Base-by-base conservation (phyloP, 1,140 invertebrate genomes). In the Drosophila nigromelanica region DNA sequence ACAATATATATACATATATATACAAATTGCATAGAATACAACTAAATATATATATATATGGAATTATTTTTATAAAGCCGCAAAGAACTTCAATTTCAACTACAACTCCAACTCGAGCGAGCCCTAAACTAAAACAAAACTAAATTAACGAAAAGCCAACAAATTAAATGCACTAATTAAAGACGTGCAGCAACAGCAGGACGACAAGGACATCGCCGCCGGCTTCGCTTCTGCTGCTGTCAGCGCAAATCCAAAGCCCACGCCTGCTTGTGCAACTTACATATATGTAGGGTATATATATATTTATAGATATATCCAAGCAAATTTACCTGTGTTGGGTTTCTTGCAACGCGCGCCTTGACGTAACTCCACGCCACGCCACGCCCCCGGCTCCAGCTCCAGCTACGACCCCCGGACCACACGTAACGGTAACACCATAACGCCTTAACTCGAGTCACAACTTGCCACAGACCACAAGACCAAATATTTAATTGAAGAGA, bases 41-140 rank as follows among this genome's bases (percentile, higher is more conserved):
- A 71, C 62, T 59, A 62, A 68, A 54, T 71, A 85, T 76, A 76
- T 51, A 40, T 39, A 37, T 52, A 45, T 71, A 80, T 83, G 82
- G 82, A 87, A 81, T 87, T 86, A 86, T 87, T 87, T 87, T 87
- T 87, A 86, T 86, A 87, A 87, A 76, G 70, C 71, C 72, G 76
- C 64, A 66, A 77, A 70, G 45, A 78, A 73, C 21, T 40, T 47
- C 40, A 60, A 76, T 7, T 35, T 35, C 33, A 35, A 35, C 39
- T 64, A 39, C 27, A 60, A 64, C 39, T 64, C 43, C 40, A 60
- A 64, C 68, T 85, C 73, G 62, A 80, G 55, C 80, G 62, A 73
- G 63, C 75, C 75, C 64, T 61, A 54, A 68, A 68, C 70, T 76
- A 70, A 61, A 82, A 75, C 56, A 67, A 67, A 64, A 73, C 61